phyloP scores from a whole-genome alignment of 2,113 vertebrate genomes.

The Rhinoderma darwinii region DNA sequence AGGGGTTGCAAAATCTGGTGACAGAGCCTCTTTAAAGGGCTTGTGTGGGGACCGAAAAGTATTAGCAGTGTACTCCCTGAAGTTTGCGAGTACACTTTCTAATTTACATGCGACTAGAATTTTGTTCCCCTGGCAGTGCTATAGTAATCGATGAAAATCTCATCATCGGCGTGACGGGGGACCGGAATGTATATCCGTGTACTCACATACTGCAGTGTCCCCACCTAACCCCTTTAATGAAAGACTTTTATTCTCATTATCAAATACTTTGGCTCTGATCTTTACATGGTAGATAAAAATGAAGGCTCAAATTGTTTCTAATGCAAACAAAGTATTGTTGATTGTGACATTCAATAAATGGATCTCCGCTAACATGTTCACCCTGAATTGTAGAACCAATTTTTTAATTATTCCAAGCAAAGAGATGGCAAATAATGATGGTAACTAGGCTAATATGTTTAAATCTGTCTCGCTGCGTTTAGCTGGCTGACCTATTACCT shows the following conservation, averaged over 20 bases:
- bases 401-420: slow-evolving; percentile 24
- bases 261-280: neutral
- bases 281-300: neutral
- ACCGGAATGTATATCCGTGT: no score
- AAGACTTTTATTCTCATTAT: neutral
- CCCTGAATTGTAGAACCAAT: neutral
- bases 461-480: neutral
- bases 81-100: no score
- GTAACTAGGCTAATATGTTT: slow-evolving; percentile 29
- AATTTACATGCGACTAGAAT: no score
- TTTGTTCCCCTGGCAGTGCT: no score
- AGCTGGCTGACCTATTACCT: slow-evolving; percentile 32
- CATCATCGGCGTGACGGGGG: no score
- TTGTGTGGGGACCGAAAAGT: no score
- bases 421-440: neutral
- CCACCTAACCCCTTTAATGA: no score
- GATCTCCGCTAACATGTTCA: neutral
- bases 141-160: no score
- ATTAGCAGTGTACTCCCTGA: no score
- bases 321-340: neutral
- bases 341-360: neutral
- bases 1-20: no score
- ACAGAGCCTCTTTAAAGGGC: no score
- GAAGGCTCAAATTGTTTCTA: neutral
- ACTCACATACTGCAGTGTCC: no score